A percentile compares a stretch with the other conserved stretches of the same genome.
Evolutionary conservation across 1,140 invertebrate species (phyloP).

Genomic region (Condylostylus longicornis): DNA sequence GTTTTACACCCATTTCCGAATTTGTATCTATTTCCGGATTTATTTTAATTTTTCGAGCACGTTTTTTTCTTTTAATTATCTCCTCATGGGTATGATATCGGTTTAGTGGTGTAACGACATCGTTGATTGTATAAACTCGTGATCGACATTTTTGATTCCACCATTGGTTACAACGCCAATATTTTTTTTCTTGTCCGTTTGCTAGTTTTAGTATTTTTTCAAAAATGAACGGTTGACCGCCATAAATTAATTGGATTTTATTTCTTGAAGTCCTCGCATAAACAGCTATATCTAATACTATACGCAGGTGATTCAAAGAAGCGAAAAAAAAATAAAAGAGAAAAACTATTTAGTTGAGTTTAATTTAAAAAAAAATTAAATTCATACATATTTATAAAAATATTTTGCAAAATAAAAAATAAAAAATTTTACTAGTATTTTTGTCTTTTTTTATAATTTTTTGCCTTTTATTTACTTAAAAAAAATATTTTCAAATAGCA

Average conservation of each 20-base stretch:
- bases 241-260: conserved; percentile 27
- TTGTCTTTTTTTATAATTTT: conserved; percentile 1
- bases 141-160: conserved; percentile 32
- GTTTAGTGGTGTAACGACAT: conserved; percentile 25
- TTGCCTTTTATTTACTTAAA: too few species aligned
- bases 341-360: neutral
- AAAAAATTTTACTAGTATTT: neutral
- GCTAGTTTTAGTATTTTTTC: conserved; percentile 27
- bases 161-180: conserved; percentile 32
- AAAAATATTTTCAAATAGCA: conserved; percentile 3
- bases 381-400: conserved; percentile 1
- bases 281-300: conserved; percentile 23
- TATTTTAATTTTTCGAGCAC: conserved; percentile 12
- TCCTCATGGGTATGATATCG: conserved; percentile 30
- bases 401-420: conserved; percentile 3
- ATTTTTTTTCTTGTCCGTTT: conserved; percentile 27
- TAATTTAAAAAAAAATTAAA: neutral
- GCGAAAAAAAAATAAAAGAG: neutral
- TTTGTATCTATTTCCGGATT: too few species aligned
- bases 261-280: conserved; percentile 29
- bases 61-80: conserved; percentile 27
- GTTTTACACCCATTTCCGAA: too few species aligned
- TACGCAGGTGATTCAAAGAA: neutral
- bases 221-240: conserved; percentile 31
- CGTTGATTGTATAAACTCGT: conserved; percentile 28